Conservation (phyloP, 1,140 invertebrate species). For the Yoshiicerus persimilis region DNA sequence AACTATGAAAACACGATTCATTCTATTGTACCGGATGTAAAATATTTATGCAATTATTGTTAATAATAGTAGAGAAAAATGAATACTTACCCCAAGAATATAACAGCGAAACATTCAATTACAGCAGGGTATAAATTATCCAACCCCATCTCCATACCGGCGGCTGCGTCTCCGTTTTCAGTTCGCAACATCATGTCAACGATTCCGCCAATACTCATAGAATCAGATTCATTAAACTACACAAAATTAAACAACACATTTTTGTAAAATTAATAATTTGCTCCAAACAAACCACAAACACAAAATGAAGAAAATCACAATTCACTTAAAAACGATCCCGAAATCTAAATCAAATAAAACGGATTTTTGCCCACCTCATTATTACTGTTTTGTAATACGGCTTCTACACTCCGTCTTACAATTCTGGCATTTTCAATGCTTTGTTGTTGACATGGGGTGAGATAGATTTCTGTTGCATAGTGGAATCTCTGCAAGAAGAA, state of each 20-base stretch:
- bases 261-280: background rate
- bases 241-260: background rate
- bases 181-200: background rate
- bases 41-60: too few species aligned
- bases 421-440: background rate
- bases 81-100: slow-evolving; percentile 74
- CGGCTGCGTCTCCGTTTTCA: background rate
- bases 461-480: slow-evolving; percentile 30
- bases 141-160: slow-evolving; percentile 58
- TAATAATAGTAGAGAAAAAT: too few species aligned
- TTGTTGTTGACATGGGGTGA: background rate
- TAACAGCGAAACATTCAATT: slow-evolving; percentile 87
- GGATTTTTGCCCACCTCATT: background rate
- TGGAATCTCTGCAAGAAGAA: slow-evolving; percentile 29
- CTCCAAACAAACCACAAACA: background rate
- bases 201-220: background rate
- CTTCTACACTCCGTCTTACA: background rate
- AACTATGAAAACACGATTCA: too few species aligned
- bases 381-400: background rate
- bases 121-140: slow-evolving; percentile 87
- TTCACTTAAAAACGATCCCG: background rate
- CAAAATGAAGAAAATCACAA: background rate
- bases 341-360: background rate
- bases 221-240: background rate
- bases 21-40: too few species aligned